A percentile compares a stretch with the other conserved stretches of the same genome.
phyloP scores from a whole-genome alignment of 1,140 invertebrate species.

The Frieseomelitta varia region DNA sequence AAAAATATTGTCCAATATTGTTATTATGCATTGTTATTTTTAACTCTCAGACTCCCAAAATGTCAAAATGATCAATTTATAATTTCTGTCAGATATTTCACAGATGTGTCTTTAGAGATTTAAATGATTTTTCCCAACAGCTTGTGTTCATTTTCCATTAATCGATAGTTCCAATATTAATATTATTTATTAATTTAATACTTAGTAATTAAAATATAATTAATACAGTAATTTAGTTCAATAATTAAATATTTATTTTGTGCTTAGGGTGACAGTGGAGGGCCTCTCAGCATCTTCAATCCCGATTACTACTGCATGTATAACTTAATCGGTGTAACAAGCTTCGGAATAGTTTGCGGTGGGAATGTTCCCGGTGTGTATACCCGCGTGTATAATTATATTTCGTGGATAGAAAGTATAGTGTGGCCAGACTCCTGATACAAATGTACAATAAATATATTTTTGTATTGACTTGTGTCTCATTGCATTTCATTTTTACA shows the following conservation, averaged over 20 bases:
- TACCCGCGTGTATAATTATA: conserved; percentile 82
- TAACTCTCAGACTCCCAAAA: too few relatives aligned
- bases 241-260: conserved; percentile 1
- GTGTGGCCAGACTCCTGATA: conserved; percentile 65
- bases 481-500: too few relatives aligned
- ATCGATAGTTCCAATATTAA: not conserved
- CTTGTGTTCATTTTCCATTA: too few relatives aligned
- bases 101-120: too few relatives aligned
- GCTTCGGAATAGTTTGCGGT: conserved; percentile 81
- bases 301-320: conserved; percentile 80
- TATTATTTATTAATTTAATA: not conserved
- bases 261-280: conserved; percentile 82
- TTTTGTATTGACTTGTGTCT: not conserved
- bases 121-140: too few relatives aligned
- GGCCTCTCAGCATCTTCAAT: conserved; percentile 76
- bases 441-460: conserved; percentile 14
- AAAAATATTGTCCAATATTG: too few relatives aligned
- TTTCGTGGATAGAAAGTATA: conserved; percentile 83
- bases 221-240: not conserved
- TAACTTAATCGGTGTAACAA: conserved; percentile 82
- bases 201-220: not conserved
- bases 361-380: conserved; percentile 82
- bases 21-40: too few relatives aligned
- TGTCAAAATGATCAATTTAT: too few relatives aligned
- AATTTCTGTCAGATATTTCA: too few relatives aligned